Percentiles rank a stretch among this genome's conserved stretches.
phyloP scores from a whole-genome alignment of 35 echinoderm and acorn worm genomes.

The Stichopus chloronotus region DNA sequence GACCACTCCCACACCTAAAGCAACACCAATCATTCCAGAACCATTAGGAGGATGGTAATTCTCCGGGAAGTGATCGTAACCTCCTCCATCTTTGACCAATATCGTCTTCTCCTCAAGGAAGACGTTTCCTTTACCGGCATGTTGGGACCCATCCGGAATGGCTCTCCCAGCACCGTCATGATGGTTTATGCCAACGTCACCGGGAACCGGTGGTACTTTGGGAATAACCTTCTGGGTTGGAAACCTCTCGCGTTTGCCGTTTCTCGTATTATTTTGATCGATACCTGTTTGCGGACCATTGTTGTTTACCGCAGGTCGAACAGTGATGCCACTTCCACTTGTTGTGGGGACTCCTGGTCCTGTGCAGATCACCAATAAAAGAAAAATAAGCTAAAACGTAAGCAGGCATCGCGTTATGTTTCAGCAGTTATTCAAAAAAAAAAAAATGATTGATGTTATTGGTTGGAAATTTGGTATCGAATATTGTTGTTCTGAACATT shows the following conservation, averaged over 20 bases:
- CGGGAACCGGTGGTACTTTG: not conserved
- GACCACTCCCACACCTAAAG: slow-evolving; percentile 25
- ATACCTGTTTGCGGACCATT: not conserved
- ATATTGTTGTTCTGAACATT: no score
- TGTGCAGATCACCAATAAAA: no score
- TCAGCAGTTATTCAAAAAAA: no score
- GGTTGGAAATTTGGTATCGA: no score
- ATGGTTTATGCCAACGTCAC: not conserved
- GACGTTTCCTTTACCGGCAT: slow-evolving; percentile 4
- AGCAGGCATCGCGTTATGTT: no score
- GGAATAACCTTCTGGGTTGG: not conserved
- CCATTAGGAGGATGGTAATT: slow-evolving; percentile 4
- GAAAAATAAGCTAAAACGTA: no score
- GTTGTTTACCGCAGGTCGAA: not conserved
- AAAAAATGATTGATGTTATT: no score
- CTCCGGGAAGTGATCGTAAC: slow-evolving; percentile 13
- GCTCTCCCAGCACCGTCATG: not conserved
- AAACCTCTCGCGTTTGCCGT: not conserved
- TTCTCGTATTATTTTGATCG: not conserved
- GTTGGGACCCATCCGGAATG: not conserved
- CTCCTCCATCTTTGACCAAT: not conserved
- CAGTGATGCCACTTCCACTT: no score
- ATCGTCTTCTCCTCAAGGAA: not conserved
- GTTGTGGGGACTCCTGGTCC: no score
- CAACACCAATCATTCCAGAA: not conserved